Base-by-base conservation (phyloP, 2,888 invertebrate species). In the Cybosia mesomella region DNA sequence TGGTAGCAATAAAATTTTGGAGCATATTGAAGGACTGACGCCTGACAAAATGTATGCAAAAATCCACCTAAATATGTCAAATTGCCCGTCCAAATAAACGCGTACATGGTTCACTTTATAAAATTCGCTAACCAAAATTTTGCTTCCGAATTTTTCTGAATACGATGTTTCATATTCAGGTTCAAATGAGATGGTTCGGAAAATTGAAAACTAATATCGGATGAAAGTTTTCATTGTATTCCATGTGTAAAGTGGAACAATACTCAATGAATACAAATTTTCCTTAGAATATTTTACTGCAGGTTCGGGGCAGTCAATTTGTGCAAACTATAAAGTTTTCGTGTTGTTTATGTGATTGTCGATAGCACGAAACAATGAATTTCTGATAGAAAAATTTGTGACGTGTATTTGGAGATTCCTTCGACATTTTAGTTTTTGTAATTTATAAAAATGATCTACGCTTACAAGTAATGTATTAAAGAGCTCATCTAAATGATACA, bases 141-240 rank as follows among this genome's bases (percentile, higher is more conserved):
- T 59, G 32, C 15, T 53, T 65, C 28, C 57, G 34, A 67, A 58
- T 59, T n/a, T 61, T 24, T 5, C 57, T 54, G 67, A 58, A 69
- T 73, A 74, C 71, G 70, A 73, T 77, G 75, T 76, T 76, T 71
- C 79, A 71, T 79, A 79, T 76, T 69, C 74, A 74, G 69, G 32
- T 54, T 61, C 69, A 66, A 67, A 74, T 72, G 74, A 82, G 79
- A 83, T 78, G 81, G 82, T 81, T 76, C 71, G 79, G 76, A 76
- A 85, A 87, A 88, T 86, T 85, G 87, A 87, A 88, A 88, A 87
- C 87, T 88, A 88, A 88, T 88, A 88, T 85, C 80, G 80, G 79
- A 85, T 85, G 73, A 79, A 84, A 88, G 80, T 87, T 87, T 84
- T 79, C 84, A 87, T 84, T 84, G 85, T 85, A 80, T 82, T 77